Evolutionary conservation across 2,113 vertebrate species (phyloP).

Genomic region (Atrichornis clamosus): DNA sequence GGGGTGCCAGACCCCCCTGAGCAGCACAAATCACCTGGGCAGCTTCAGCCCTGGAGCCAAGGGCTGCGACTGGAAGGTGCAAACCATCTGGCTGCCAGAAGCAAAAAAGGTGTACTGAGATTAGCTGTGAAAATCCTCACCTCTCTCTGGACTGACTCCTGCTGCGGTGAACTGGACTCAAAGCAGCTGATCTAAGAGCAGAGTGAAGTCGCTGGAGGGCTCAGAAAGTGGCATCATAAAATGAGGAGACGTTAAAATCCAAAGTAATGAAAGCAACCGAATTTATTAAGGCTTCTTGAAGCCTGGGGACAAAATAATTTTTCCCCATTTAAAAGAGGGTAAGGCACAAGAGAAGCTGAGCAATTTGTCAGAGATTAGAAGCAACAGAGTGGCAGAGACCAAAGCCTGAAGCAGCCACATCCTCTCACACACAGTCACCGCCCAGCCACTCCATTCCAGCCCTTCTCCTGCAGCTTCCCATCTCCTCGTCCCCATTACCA

Average conservation of each 20-base stretch:
- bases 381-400: background rate
- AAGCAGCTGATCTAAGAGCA: background rate
- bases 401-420: background rate
- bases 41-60: background rate
- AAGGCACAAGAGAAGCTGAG: background rate
- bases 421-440: background rate
- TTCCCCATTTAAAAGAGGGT: background rate
- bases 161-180: background rate
- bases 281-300: background rate
- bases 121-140: background rate
- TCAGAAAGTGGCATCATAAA: background rate
- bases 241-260: background rate
- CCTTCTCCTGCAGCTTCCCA: background rate
- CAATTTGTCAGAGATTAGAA: background rate
- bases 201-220: background rate
- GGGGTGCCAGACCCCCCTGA: background rate
- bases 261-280: background rate
- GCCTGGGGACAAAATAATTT: background rate
- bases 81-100: background rate
- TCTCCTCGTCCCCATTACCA: background rate
- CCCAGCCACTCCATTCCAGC: background rate
- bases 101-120: background rate
- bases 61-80: background rate
- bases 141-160: background rate
- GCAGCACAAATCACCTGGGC: background rate